These are phyloP conservation scores for Myodes glareolus DNA, from an alignment of 2,113 vertebrate species.

Conservation along the genomic window DNA sequence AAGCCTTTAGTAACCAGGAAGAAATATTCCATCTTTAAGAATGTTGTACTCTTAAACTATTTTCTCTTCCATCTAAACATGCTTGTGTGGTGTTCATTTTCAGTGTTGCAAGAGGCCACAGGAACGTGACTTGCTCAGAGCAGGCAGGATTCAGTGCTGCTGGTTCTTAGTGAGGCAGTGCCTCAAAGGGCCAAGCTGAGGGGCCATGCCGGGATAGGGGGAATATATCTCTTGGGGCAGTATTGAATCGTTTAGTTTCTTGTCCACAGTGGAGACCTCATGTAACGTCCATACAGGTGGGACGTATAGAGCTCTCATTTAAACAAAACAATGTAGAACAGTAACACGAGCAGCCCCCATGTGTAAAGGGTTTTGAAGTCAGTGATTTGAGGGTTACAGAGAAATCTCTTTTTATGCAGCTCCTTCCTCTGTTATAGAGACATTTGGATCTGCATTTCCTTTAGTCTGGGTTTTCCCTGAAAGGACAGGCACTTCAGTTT, in stretches of 20 bases:
- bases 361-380: slow-evolving; percentile 56
- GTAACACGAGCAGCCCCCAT: neutral
- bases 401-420: slow-evolving; percentile 58
- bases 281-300: neutral
- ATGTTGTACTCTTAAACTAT: neutral
- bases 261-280: neutral
- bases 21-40: slow-evolving; percentile 2
- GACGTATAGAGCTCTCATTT: neutral
- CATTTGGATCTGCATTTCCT: slow-evolving; percentile 63
- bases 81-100: slow-evolving; percentile 15
- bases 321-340: neutral
- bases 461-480: slow-evolving; percentile 66
- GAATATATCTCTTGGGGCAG: neutral
- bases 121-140: neutral
- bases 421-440: slow-evolving; percentile 48
- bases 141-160: neutral
- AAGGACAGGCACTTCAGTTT: slow-evolving; percentile 63
- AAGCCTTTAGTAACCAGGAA: neutral
- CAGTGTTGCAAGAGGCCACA: neutral
- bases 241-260: neutral
- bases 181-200: neutral
- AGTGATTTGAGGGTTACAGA: slow-evolving; percentile 60
- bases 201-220: neutral
- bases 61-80: slow-evolving; percentile 38
- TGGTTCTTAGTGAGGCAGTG: neutral